phyloP scores from a whole-genome alignment of 2,797 vertebrate genomes.

The Rhincodon typus region DNA sequence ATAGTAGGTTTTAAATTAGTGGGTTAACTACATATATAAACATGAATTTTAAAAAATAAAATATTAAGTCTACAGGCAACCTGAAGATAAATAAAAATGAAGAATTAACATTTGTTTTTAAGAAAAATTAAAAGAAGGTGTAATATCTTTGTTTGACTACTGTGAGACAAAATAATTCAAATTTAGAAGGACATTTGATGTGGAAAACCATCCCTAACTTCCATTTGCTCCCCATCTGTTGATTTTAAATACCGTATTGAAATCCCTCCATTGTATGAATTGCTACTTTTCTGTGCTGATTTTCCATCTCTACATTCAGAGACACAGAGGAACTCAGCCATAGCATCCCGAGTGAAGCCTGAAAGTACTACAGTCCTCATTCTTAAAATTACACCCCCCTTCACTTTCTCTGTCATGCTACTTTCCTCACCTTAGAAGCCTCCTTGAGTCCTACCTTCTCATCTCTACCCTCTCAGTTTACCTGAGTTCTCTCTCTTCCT shows the following conservation, averaged over 20 bases:
- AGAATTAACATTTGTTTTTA: not conserved
- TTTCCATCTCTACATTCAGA: not conserved
- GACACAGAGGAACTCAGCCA: not conserved
- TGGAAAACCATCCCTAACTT: not conserved
- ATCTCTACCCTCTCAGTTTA: not conserved
- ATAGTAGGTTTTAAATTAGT: not conserved
- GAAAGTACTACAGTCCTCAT: not conserved
- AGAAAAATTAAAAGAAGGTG: not conserved
- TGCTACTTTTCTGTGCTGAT: not conserved
- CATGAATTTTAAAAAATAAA: not conserved
- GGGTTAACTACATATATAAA: too few relatives aligned
- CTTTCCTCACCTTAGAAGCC: not conserved
- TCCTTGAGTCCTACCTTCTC: not conserved
- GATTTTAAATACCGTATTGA: not conserved
- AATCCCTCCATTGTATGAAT: not conserved
- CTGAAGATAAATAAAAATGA: not conserved
- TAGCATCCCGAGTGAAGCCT: not conserved
- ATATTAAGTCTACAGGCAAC: not conserved
- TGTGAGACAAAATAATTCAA: not conserved
- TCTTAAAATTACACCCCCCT: not conserved
- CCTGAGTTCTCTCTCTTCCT: not conserved
- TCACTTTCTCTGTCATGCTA: too few relatives aligned
- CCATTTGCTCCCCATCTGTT: not conserved
- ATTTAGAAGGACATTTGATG: not conserved
- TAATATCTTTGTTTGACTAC: not conserved